phyloP scores from a whole-genome alignment of 2,888 invertebrate species.

The Phortica okadai region DNA sequence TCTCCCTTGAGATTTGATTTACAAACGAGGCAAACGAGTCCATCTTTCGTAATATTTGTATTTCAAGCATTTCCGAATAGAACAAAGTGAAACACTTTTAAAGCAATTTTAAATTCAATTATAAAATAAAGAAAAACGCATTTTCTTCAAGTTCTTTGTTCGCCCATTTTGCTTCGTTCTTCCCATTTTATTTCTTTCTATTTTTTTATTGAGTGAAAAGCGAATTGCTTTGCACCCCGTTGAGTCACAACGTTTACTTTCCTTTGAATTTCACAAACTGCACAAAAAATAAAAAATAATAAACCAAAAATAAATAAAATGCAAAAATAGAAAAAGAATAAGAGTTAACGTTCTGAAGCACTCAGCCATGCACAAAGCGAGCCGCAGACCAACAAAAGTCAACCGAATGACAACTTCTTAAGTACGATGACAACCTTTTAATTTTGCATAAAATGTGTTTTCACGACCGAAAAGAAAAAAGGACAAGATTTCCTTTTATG shows the following conservation, averaged over 20 bases:
- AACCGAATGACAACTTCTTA: background rate
- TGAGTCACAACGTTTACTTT: conserved; percentile 30
- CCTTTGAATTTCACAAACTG: background rate
- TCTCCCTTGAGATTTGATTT: background rate
- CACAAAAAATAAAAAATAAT: too few species aligned
- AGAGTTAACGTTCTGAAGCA: background rate
- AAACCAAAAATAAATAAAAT: too few species aligned
- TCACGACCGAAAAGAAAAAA: background rate
- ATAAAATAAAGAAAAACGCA: conserved; percentile 59
- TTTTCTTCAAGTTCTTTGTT: conserved; percentile 52
- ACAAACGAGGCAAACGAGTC: background rate
- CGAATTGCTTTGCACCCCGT: conserved; percentile 57
- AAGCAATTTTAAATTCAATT: conserved; percentile 69
- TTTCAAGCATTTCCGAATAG: conserved; percentile 1
- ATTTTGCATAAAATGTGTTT: background rate
- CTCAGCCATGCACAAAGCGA: background rate
- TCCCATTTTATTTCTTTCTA: conserved; percentile 38
- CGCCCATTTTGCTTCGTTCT: conserved; percentile 23
- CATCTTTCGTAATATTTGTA: background rate
- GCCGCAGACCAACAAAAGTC: background rate
- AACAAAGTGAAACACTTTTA: conserved; percentile 47
- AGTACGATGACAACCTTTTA: background rate
- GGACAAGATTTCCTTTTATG: background rate
- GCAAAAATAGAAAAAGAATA: too few species aligned
- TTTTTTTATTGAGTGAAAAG: conserved; percentile 49